Evolutionary conservation across 2,113 vertebrate genomes (phyloP).

Genomic region (Eonycteris spelaea): DNA sequence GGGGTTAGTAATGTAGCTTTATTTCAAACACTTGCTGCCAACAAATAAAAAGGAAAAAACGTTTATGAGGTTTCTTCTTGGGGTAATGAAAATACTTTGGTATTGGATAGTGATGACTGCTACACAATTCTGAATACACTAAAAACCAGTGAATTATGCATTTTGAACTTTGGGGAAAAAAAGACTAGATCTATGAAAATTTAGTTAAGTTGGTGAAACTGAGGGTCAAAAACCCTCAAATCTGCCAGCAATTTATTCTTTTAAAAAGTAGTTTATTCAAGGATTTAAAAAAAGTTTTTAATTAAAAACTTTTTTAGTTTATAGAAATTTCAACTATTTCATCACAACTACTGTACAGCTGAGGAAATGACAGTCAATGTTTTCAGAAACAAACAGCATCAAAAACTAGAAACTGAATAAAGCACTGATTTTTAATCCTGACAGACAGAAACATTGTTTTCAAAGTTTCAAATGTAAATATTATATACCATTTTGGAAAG

Average conservation of each 20-base stretch:
- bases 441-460: conserved; percentile 7
- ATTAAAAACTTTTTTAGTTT: neutral
- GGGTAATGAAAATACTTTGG: neutral
- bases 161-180: neutral
- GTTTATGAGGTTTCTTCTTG: neutral
- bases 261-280: neutral
- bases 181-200: neutral
- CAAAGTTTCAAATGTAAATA: neutral
- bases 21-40: neutral
- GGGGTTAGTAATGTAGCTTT: neutral
- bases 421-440: neutral
- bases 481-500: neutral
- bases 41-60: neutral
- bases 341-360: neutral
- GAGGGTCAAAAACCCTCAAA: neutral
- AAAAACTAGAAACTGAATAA: conserved; percentile 18
- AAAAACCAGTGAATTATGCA: neutral
- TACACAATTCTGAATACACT: neutral
- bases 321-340: conserved; percentile 1
- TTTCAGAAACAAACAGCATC: neutral
- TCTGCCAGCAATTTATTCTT: neutral
- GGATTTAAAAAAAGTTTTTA: neutral
- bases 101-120: neutral
- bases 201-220: neutral
- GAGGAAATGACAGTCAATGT: neutral